phyloP scores from a whole-genome alignment of 2,113 vertebrate genomes.

The Microtus richardsoni region DNA sequence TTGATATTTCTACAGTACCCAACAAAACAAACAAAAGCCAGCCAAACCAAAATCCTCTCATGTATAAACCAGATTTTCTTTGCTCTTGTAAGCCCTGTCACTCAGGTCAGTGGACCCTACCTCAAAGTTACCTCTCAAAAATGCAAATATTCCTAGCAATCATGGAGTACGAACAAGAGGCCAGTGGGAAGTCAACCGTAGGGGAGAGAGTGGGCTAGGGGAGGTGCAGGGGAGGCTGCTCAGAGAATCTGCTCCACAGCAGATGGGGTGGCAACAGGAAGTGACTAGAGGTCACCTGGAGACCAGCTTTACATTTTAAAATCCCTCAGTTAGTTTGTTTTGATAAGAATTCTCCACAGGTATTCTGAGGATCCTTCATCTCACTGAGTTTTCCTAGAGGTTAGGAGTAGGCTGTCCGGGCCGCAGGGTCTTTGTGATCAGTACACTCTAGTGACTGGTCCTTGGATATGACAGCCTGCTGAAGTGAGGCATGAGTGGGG shows the following conservation, averaged over 20 bases:
- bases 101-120: background rate
- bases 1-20: background rate
- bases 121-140: background rate
- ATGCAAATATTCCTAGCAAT: background rate
- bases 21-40: background rate
- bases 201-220: no score
- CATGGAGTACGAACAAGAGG: background rate
- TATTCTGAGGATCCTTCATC: background rate
- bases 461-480: background rate
- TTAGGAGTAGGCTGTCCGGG: background rate
- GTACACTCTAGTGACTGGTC: background rate
- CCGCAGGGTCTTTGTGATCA: background rate
- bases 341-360: background rate
- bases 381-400: background rate
- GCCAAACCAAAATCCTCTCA: background rate
- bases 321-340: background rate
- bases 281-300: background rate
- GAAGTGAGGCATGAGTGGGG: background rate
- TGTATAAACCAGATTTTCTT: background rate
- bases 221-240: background rate
- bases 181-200: background rate
- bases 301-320: background rate
- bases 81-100: background rate
- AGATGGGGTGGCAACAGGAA: background rate
- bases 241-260: background rate